These are phyloP conservation scores for Jordanella pulchra DNA, from an alignment of 2,797 vertebrate species.

Conservation along the genomic window DNA sequence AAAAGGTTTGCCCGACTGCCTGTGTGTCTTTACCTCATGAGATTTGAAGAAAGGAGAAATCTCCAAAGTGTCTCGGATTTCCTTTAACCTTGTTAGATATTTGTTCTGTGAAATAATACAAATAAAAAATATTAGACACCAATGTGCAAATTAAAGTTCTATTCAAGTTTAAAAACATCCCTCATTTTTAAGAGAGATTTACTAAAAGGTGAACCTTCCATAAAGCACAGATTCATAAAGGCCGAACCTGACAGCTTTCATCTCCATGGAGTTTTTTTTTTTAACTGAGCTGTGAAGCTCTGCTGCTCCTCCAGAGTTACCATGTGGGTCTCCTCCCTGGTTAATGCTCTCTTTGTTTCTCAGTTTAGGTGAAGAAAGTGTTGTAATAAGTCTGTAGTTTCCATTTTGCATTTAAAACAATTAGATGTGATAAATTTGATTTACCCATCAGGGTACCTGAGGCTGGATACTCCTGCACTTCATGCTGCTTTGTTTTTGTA, in stretches of 20 bases:
- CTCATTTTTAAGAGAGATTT: too few species aligned
- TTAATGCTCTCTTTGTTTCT: too few species aligned
- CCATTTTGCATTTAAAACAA: neutral
- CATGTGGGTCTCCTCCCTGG: too few species aligned
- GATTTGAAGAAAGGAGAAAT: slow-evolving; percentile 91
- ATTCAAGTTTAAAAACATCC: too few species aligned
- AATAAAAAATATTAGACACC: slow-evolving; percentile 5
- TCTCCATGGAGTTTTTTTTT: too few species aligned
- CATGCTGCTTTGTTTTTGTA: neutral
- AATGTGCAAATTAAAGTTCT: too few species aligned
- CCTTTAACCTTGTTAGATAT: slow-evolving; percentile 89
- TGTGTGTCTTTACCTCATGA: slow-evolving; percentile 86
- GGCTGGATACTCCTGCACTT: neutral
- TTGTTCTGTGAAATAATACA: slow-evolving; percentile 73
- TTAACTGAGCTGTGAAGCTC: too few species aligned
- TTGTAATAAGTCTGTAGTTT: neutral
- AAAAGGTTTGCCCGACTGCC: neutral
- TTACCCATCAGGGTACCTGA: neutral
- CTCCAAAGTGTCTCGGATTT: slow-evolving; percentile 87
- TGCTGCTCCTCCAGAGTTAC: too few species aligned
- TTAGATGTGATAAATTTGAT: neutral
- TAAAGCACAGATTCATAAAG: too few species aligned
- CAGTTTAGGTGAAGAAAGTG: neutral
- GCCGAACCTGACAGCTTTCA: too few species aligned
- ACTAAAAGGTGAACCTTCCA: too few species aligned